Conservation (phyloP, 1,140 invertebrate genomes). For the Ceratoteleas bidentatus region DNA sequence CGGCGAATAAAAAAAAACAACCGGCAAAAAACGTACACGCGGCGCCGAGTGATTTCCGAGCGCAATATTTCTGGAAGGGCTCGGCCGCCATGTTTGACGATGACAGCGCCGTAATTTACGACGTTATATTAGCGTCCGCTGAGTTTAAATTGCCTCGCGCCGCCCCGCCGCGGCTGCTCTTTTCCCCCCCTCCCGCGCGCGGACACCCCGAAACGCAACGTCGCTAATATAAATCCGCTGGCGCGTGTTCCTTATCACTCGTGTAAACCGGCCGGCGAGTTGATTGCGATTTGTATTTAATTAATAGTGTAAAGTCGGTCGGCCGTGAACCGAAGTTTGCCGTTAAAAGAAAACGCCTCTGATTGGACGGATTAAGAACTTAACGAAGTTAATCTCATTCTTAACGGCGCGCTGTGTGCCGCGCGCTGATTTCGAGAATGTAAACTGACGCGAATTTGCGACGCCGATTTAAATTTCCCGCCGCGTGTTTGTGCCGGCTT, state of each 20-base stretch:
- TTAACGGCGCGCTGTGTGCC: neutral
- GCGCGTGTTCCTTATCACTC: conserved; percentile 41
- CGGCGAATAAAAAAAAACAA: conserved; percentile 23
- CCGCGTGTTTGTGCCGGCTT: too few species aligned
- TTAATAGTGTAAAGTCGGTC: conserved; percentile 28
- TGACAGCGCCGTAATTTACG: conserved; percentile 62
- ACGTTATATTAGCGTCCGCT: conserved; percentile 60
- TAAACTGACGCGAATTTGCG: too few species aligned
- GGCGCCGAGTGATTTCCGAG: conserved; percentile 48
- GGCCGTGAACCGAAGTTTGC: conserved; percentile 32
- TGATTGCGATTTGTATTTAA: conserved; percentile 48
- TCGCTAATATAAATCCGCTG: conserved; percentile 36
- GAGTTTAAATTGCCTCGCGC: conserved; percentile 47
- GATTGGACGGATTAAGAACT: conserved; percentile 28
- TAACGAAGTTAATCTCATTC: conserved; percentile 23
- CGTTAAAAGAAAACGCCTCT: conserved; percentile 13
- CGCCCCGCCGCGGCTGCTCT: conserved; percentile 4
- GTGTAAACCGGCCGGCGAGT: conserved; percentile 29
- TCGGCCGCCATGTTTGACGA: conserved; percentile 59
- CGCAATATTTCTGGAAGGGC: conserved; percentile 54
- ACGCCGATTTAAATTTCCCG: too few species aligned
- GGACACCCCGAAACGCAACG: conserved; percentile 19
- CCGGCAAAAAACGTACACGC: neutral
- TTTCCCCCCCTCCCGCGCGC: neutral
- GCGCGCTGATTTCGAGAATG: too few species aligned